Conservation (phyloP, 2,113 vertebrate species). For the Myiozetetes cayanensis region DNA sequence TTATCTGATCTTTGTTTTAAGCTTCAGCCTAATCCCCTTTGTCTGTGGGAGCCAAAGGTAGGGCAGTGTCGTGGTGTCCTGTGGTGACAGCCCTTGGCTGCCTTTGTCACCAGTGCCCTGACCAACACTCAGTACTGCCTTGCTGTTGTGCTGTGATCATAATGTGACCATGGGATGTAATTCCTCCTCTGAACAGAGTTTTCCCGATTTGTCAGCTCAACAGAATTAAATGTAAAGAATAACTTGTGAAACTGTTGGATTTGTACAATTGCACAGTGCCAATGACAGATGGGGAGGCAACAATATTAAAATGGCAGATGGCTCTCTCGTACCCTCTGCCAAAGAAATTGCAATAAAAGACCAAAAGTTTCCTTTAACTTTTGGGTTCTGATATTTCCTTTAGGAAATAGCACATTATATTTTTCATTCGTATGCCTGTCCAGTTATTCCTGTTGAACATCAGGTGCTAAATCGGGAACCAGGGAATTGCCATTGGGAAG, state of each 20-base stretch:
- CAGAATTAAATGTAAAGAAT: neutral
- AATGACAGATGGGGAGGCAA: neutral
- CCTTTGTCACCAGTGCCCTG: accelerated
- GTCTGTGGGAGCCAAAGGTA: neutral
- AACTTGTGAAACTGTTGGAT: neutral
- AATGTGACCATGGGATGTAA: no score
- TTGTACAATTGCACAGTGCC: neutral
- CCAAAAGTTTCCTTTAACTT: neutral
- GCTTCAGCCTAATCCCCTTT: neutral
- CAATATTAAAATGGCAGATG: neutral
- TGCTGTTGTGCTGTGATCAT: neutral
- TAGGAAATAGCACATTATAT: neutral
- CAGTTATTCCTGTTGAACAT: neutral
- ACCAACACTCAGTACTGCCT: accelerated
- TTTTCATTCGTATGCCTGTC: neutral
- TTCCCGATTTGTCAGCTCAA: neutral
- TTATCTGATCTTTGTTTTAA: neutral
- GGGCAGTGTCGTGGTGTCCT: neutral
- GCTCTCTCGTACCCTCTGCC: neutral
- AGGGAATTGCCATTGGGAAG: neutral
- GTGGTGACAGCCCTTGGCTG: neutral
- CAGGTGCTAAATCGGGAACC: neutral
- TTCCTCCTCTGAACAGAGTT: neutral
- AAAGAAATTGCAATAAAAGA: neutral
- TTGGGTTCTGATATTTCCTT: neutral